Evolutionary conservation across 1,140 invertebrate genomes (phyloP).

Genomic region (Psilanteris sp.): DNA sequence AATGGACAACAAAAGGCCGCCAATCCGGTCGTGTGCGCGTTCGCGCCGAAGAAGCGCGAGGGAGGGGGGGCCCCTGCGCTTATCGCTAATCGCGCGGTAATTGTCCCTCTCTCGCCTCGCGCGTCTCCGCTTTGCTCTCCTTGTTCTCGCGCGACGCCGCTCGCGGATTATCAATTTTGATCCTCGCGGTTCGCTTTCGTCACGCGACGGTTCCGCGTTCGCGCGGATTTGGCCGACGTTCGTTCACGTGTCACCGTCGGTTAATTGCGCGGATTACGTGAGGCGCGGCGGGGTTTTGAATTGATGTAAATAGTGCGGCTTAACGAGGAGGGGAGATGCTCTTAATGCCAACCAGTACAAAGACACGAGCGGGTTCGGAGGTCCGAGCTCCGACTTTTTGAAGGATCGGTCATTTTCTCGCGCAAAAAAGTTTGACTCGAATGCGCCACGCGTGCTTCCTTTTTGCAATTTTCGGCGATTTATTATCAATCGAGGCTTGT

Average conservation of each 20-base stretch:
- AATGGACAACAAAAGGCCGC: constrained; percentile 67
- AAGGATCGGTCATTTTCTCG: too few species aligned
- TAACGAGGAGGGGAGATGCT: not conserved
- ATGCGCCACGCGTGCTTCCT: too few species aligned
- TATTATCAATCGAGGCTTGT: too few species aligned
- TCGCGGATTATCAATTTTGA: constrained; percentile 51
- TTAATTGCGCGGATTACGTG: constrained; percentile 4
- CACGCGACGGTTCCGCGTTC: constrained; percentile 27
- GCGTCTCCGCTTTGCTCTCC: not conserved
- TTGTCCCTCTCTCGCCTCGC: constrained; percentile 47
- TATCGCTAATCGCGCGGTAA: constrained; percentile 69
- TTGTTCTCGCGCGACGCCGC: constrained; percentile 10
- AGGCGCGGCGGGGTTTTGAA: not conserved
- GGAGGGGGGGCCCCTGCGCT: constrained; percentile 64
- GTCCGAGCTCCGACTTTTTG: too few species aligned
- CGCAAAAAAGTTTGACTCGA: too few species aligned
- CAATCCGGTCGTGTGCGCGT: constrained; percentile 61
- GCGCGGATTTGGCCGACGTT: constrained; percentile 13
- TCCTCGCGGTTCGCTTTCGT: constrained; percentile 37
- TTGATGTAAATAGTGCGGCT: not conserved
- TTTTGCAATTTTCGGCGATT: too few species aligned
- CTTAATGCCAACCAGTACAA: too few species aligned
- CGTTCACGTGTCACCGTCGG: constrained; percentile 19
- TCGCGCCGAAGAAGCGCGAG: constrained; percentile 56
- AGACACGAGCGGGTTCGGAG: too few species aligned